Evolutionary conservation across 2,113 vertebrate species (phyloP).

Genomic region (Corythaixoides concolor): DNA sequence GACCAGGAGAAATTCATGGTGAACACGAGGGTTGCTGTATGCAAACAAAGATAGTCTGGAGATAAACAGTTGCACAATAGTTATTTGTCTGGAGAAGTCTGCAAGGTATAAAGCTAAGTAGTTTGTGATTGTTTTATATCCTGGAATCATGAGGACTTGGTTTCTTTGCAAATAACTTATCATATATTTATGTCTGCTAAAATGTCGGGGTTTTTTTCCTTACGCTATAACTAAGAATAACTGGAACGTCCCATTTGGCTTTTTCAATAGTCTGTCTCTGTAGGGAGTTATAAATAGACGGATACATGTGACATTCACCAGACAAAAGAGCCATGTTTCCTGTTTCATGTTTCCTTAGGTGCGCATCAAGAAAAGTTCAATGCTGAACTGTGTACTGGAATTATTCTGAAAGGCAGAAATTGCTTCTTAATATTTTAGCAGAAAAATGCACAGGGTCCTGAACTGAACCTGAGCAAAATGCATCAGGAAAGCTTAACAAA

Average conservation of each 20-base stretch:
- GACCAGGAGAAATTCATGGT: background rate
- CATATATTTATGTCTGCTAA: background rate
- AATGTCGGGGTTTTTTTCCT: background rate
- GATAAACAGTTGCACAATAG: slow-evolving; percentile 1
- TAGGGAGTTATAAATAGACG: slow-evolving; percentile 34
- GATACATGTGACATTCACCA: background rate
- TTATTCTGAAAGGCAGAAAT: background rate
- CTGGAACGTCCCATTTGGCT: background rate
- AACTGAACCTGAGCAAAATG: background rate
- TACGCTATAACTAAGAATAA: background rate
- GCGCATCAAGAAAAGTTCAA: background rate
- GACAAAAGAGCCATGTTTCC: slow-evolving; percentile 37
- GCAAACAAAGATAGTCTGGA: slow-evolving; percentile 32
- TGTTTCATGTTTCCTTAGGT: slow-evolving; percentile 19
- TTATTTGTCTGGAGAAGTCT: slow-evolving; percentile 3
- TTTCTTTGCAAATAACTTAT: background rate
- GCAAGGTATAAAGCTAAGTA: background rate
- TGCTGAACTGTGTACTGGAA: background rate
- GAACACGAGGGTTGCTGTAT: background rate
- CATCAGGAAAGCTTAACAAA: background rate
- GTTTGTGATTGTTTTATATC: background rate
- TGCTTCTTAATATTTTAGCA: background rate
- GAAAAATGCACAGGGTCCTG: background rate
- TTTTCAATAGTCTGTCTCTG: slow-evolving; percentile 23
- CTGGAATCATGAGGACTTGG: background rate